phyloP scores from a whole-genome alignment of 2,113 vertebrate genomes.

The Rhinolophus sinicus region DNA sequence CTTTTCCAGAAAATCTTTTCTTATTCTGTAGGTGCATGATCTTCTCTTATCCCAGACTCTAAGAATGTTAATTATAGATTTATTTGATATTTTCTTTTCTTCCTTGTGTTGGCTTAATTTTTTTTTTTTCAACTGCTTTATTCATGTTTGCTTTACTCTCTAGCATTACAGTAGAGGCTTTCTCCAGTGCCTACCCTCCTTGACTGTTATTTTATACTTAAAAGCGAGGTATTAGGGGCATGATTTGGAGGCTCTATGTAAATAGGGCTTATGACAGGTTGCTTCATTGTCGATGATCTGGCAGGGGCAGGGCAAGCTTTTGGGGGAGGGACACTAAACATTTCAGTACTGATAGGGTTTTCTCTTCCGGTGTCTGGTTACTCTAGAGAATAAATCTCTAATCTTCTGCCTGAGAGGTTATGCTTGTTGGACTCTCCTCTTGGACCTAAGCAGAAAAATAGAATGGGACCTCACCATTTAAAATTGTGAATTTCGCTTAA shows the following conservation, averaged over 20 bases:
- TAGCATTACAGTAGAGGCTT: background rate
- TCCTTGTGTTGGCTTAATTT: background rate
- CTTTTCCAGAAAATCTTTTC: background rate
- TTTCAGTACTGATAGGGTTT: background rate
- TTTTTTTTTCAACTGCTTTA: background rate
- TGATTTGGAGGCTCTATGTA: background rate
- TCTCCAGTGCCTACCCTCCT: background rate
- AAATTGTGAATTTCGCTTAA: background rate
- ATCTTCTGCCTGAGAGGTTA: background rate
- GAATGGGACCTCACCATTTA: background rate
- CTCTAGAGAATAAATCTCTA: background rate
- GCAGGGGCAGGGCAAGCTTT: background rate
- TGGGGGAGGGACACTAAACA: background rate
- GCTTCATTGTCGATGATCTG: background rate
- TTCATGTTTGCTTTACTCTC: background rate
- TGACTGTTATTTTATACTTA: background rate
- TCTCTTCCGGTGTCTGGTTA: background rate
- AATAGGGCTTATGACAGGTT: background rate
- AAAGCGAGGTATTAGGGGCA: background rate
- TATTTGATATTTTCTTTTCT: conserved; percentile 6
- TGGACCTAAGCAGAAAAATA: background rate
- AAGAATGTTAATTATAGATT: background rate
- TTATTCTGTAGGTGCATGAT: background rate
- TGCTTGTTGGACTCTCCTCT: background rate
- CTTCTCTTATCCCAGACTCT: background rate